Evolutionary conservation across 2,113 vertebrate species (phyloP), one percentile per base, ranked within the genome.

Genomic region (Embiotoca jacksoni): DNA sequence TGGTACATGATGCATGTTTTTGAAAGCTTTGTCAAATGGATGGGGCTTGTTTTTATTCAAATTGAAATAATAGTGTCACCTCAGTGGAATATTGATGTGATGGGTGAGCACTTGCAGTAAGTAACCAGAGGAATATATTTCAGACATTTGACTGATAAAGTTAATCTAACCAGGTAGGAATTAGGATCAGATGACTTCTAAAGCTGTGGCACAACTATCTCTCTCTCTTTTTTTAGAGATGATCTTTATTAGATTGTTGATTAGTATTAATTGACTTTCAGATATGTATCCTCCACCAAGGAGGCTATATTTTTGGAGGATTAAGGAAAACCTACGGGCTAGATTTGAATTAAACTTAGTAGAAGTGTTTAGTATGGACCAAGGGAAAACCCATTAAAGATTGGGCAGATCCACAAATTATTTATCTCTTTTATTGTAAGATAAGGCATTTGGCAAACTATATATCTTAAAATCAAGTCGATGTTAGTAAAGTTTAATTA

Each of bases 21-120:
- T 96, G 75, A 95, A 95, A 96, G 95, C 95, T 95, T 93, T 95
- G 93, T 95, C 93, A 93, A 93, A 90, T 92, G 92, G 94, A 95
- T 94, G 91, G 92, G 92, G 88, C 91, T 93, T 95, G 95, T 96
- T 96, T 96, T 94, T 64, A 95, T 95, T 93, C 89, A 95, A 96
- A 96, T 94, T 95, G 93, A 95, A 88, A 94, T 95, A 95, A 94
- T 96, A 95, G 95, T 59, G 69, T 72, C 75, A 74, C 80, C 76
- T 68, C 39, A 1, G 61, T 47, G 54, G 64, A 87, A 89, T 89
- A 79, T 76, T 75, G 67, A 88, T 85, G 67, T 16, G 81, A 13
- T 30, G 44, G 16, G 62, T 82, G 64, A 76, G 65, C 50, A 11
- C 54, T 46, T 60, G 57, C 11, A 33, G 47, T 41, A 78, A 76